Conservation (phyloP, 1,140 invertebrate genomes). For the Contarinia nasturtii region DNA sequence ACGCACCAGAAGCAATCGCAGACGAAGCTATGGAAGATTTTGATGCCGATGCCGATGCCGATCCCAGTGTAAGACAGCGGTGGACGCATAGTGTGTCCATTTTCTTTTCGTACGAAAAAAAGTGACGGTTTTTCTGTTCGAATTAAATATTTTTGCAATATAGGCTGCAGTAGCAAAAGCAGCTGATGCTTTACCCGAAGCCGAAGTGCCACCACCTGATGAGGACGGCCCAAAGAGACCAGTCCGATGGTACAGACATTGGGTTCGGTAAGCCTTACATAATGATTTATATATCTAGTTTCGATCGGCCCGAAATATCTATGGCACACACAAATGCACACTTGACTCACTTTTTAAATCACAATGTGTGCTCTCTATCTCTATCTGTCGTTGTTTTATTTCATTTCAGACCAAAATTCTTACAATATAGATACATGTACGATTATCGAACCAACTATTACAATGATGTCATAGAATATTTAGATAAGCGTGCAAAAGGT, state of each 20-base stretch:
- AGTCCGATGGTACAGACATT: constrained; percentile 42
- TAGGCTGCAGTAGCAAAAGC: constrained; percentile 13
- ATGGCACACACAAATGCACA: background rate
- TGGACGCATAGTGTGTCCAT: no score
- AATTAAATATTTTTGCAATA: no score
- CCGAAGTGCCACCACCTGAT: constrained; percentile 33
- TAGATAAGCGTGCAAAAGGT: constrained; percentile 53
- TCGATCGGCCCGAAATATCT: background rate
- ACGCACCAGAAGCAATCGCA: no score
- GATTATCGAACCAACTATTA: constrained; percentile 70
- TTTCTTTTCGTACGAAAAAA: no score
- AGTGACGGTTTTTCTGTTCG: no score
- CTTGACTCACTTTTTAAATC: background rate
- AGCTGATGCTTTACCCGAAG: constrained; percentile 23
- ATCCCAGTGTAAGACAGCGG: no score
- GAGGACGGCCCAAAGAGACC: constrained; percentile 26
- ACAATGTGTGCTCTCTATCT: background rate
- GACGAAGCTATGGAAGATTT: no score
- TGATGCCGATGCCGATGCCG: no score
- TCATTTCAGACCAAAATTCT: constrained; percentile 43
- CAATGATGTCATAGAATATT: constrained; percentile 60
- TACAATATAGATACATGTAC: constrained; percentile 64
- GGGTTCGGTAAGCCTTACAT: constrained; percentile 44
- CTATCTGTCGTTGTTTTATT: constrained; percentile 5
- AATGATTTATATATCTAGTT: no score